These are phyloP conservation scores for Pandemis heparana DNA, from an alignment of 2,888 invertebrate genomes.

Conservation along the genomic window DNA sequence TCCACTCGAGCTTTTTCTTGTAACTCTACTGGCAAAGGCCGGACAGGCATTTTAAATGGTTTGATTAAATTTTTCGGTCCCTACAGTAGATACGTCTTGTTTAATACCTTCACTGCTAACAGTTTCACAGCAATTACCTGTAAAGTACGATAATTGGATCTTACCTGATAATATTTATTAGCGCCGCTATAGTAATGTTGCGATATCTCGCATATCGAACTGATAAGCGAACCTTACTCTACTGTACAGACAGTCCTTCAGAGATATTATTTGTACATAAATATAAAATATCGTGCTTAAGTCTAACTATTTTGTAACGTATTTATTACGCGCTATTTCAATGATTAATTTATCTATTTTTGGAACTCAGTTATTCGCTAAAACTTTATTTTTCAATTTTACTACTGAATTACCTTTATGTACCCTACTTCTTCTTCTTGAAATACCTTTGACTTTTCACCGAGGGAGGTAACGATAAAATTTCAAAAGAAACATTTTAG, in stretches of 20 bases:
- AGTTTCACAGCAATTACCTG: slow-evolving; percentile 8
- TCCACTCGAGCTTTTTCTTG: slow-evolving; percentile 77
- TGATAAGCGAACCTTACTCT: not conserved
- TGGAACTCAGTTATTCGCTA: too few relatives aligned
- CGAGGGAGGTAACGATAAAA: too few relatives aligned
- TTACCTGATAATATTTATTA: slow-evolving; percentile 28
- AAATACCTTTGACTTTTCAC: too few relatives aligned
- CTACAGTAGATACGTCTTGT: not conserved
- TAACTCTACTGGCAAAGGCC: slow-evolving; percentile 75
- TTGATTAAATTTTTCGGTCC: not conserved
- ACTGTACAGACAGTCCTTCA: slow-evolving; percentile 1
- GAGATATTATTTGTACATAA: not conserved
- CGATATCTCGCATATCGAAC: slow-evolving; percentile 23
- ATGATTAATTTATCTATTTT: too few relatives aligned
- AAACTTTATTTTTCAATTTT: too few relatives aligned
- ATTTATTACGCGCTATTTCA: too few relatives aligned
- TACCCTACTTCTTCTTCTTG: too few relatives aligned
- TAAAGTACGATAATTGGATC: not conserved
- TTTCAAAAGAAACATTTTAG: too few relatives aligned
- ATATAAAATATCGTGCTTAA: not conserved
- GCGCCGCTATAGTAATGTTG: slow-evolving; percentile 1
- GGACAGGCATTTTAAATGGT: slow-evolving; percentile 59
- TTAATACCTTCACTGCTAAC: not conserved
- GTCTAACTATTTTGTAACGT: too few relatives aligned
- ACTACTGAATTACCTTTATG: too few relatives aligned